Conservation (phyloP, 1,140 invertebrate genomes). For the Drosophila malerkotliana region DNA sequence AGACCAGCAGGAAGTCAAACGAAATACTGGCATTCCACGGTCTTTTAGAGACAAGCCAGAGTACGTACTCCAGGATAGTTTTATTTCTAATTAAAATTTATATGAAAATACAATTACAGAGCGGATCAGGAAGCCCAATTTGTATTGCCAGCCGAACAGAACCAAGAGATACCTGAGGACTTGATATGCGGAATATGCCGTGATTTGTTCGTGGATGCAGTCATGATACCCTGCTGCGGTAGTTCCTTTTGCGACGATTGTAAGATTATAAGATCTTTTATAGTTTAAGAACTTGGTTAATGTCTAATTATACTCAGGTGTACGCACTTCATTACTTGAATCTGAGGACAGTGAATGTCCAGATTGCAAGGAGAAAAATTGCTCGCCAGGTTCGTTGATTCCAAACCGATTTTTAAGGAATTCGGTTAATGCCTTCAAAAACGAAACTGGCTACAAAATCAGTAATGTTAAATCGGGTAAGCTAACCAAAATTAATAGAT, state of each 20-base stretch:
- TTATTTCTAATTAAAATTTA: neutral
- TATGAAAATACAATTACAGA: slow-evolving; percentile 24
- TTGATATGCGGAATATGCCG: slow-evolving; percentile 95
- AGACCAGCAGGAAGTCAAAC: slow-evolving; percentile 90
- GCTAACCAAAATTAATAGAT: neutral
- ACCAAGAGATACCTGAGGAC: slow-evolving; percentile 93
- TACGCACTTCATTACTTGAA: slow-evolving; percentile 93
- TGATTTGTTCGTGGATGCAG: slow-evolving; percentile 96
- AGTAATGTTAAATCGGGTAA: slow-evolving; percentile 56
- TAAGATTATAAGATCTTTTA: slow-evolving; percentile 85
- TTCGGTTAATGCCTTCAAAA: slow-evolving; percentile 94
- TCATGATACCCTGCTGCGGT: slow-evolving; percentile 98
- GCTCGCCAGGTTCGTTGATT: slow-evolving; percentile 96
- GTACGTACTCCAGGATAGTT: slow-evolving; percentile 28
- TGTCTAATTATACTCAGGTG: slow-evolving; percentile 86
- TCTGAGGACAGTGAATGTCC: slow-evolving; percentile 98
- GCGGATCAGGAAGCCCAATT: slow-evolving; percentile 54
- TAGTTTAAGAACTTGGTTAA: neutral
- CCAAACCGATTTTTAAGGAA: slow-evolving; percentile 95
- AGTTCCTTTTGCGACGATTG: slow-evolving; percentile 99
- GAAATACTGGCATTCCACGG: slow-evolving; percentile 98
- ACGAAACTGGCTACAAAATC: slow-evolving; percentile 92
- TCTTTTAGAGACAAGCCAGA: slow-evolving; percentile 93
- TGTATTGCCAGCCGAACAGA: slow-evolving; percentile 49
- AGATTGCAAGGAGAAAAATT: slow-evolving; percentile 95